Evolutionary conservation across 2,113 vertebrate species (phyloP), one percentile per base, ranked within the genome.

Genomic region (Pelecanoides urinatrix): DNA sequence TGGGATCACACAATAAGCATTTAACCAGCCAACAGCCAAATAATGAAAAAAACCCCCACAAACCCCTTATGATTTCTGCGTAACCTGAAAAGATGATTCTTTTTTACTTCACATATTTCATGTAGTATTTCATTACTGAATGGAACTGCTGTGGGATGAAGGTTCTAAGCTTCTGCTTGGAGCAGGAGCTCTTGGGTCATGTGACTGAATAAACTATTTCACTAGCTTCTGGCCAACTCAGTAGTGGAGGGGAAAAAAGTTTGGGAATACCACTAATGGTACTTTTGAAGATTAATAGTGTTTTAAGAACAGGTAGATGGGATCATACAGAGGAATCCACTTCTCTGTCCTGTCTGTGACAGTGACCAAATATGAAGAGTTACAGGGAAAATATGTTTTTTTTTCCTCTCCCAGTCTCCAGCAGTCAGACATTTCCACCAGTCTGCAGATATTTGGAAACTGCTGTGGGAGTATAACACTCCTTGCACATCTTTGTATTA

Each of bases 21-120:
- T 93, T 86, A 83, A 90, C 53, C 71, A 77, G 59, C 38, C 53
- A 90, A 66, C 34, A 79, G 52, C 42, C 13, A n/a, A 82, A 67
- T 50, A 52, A 52, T 18, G 30, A 70, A 72, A 93, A 84, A 25
- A 9, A 1, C 2, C 27, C 27, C 27, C 27, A 10, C 21, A 86
- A 70, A 44, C 8, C 34, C 40, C 7, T 1, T 5, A 5, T 74
- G 75, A 87, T 73, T 94, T 80, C 83, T 90, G 36, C 4, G 4
- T 53, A 83, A 70, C 53, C 19, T 76, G 40, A 29, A 73, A 34
- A 62, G 42, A 63, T 18, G 14, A 58, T 32, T 53, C 2, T 68
- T 53, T 77, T 73, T 79, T 53, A 13, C 53, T 88, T 79, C 23
- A 32, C 7, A 2, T 50, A n/a, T 49, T 88, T 88, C 40, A 25